These are phyloP conservation scores for Pomatorhinus ruficollis DNA, from an alignment of 2,113 vertebrate species.

Conservation along the genomic window DNA sequence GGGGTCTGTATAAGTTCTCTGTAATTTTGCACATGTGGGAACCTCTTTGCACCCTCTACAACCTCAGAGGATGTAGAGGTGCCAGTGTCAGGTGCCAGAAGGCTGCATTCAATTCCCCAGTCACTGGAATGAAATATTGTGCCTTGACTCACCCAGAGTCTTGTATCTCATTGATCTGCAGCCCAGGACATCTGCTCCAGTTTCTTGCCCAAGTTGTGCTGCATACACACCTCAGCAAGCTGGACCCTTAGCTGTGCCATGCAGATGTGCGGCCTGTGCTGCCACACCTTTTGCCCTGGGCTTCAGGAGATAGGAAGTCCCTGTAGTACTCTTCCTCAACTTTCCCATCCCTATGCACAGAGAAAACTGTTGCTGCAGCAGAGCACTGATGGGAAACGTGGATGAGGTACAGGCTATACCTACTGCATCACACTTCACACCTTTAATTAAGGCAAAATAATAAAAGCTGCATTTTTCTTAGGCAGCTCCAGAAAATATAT, in stretches of 20 bases:
- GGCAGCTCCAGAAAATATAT: not conserved
- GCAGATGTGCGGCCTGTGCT: not conserved
- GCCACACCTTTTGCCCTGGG: not conserved
- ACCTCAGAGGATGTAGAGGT: not conserved
- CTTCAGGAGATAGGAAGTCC: not conserved
- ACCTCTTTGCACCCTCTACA: not conserved
- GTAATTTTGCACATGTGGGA: not conserved
- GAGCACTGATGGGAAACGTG: not conserved
- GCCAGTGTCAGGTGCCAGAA: not conserved
- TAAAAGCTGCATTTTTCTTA: not conserved
- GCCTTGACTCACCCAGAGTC: not conserved
- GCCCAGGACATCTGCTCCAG: not conserved
- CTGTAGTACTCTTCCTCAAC: not conserved
- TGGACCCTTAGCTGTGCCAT: not conserved
- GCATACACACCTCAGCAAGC: not conserved
- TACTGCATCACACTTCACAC: rapidly evolving
- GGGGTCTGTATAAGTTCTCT: rapidly evolving
- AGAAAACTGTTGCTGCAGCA: not conserved
- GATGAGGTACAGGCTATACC: not conserved
- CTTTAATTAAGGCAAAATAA: not conserved
- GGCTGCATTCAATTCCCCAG: not conserved
- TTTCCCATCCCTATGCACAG: not conserved
- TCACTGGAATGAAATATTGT: not conserved
- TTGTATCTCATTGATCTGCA: not conserved
- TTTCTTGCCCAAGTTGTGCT: not conserved